Base-by-base conservation (phyloP, 2,888 invertebrate genomes). In the Himalopsyche japonica region DNA sequence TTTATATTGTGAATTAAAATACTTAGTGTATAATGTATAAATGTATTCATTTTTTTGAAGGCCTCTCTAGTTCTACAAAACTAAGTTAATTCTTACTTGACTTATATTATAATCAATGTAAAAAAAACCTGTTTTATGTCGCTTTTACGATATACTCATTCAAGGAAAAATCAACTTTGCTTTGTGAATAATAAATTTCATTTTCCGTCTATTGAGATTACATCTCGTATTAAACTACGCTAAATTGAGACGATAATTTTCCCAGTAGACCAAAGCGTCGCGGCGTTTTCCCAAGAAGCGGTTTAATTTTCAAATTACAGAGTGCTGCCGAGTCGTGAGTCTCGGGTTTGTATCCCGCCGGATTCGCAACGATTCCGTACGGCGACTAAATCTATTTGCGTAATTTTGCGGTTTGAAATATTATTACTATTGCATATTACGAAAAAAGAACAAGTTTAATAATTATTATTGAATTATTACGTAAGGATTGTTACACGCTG, bases 281-380 rank as follows among this genome's bases (percentile, higher is more conserved):
- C 15, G 24, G 57, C 7, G 57, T 24, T 20, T 57, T 57, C 57
- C 27, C 37, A 18, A 37, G 77, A 30, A 88, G 89, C 90, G 90
- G 90, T 88, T 89, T 90, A 90, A 90, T 91, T 91, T 90, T 90
- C 90, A 91, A 92, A 92, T 92, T 91, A 91, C 90, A 92, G 91
- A 91, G 89, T 88, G 84, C 87, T 85, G 84, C 89, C 88, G 87
- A 87, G 89, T 88, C 48, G 88, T 87, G 87, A 88, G 88, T 87
- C 84, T 48, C 79, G 88, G 88, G 88, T 89, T 89, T 89, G 88
- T 84, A 84, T 76, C 64, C 85, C 57, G 82, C 57, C 82, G 82
- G 57, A 57, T 57, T 57, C 57, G 57, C 57, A 57, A 57, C 57
- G 57, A 57, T 24, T 57, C n/a, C 7, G 24, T 20, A 43, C 43